Evolutionary conservation across 2,113 vertebrate species (phyloP).

Genomic region (Microtus richardsoni): DNA sequence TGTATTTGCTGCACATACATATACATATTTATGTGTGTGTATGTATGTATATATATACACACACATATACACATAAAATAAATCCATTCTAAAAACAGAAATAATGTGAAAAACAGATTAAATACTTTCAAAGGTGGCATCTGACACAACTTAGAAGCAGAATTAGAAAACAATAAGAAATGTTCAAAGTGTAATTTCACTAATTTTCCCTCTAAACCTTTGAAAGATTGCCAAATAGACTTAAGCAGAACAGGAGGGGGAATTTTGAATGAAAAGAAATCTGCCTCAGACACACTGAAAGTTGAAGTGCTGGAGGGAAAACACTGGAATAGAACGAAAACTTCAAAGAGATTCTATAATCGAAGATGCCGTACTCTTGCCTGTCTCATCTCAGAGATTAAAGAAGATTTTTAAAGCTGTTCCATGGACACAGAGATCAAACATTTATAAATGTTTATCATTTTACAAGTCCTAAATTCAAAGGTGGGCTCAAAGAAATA

Average conservation of each 20-base stretch:
- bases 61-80: neutral
- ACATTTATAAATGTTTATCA: conserved; percentile 79
- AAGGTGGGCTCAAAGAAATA: conserved; percentile 65
- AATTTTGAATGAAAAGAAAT: conserved; percentile 25
- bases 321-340: conserved; percentile 53
- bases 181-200: conserved; percentile 69
- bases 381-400: conserved; percentile 76
- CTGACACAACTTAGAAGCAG: conserved; percentile 36
- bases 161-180: conserved; percentile 61
- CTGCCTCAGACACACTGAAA: conserved; percentile 34
- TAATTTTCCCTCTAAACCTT: conserved; percentile 72
- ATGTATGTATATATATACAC: neutral
- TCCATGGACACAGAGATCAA: conserved; percentile 72
- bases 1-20: neutral
- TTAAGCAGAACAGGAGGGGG: conserved; percentile 30
- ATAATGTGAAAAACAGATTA: conserved; percentile 41
- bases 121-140: neutral
- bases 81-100: neutral
- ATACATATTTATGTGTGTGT: no score
- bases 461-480: conserved; percentile 75
- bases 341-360: conserved; percentile 78
- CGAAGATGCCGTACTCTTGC: conserved; percentile 69
- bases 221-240: conserved; percentile 72
- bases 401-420: conserved; percentile 78
- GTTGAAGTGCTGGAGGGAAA: conserved; percentile 66